phyloP scores from a whole-genome alignment of 2,113 vertebrate species.

The Cnemophilus loriae region DNA sequence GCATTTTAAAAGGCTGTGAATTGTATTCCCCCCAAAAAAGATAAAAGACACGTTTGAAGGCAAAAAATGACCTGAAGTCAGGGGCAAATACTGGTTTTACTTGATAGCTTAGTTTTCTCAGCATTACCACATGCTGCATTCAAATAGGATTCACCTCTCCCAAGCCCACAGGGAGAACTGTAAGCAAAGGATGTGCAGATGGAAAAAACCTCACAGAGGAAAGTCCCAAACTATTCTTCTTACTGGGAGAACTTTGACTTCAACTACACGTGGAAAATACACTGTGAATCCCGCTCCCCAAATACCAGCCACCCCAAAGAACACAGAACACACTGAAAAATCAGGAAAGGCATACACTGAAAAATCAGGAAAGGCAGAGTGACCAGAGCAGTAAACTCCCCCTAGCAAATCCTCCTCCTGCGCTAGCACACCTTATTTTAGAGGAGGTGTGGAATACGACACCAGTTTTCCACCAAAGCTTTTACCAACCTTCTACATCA shows the following conservation, averaged over 20 bases:
- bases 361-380: not conserved
- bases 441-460: not conserved
- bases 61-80: not conserved
- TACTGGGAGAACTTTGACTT: not conserved
- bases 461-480: not conserved
- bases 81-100: not conserved
- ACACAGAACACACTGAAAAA: not conserved
- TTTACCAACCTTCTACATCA: not conserved
- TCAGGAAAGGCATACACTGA: not conserved
- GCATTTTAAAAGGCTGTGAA: not conserved
- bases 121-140: not conserved
- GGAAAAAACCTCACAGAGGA: not conserved
- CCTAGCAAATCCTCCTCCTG: not conserved
- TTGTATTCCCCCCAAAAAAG: not conserved
- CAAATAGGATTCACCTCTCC: not conserved
- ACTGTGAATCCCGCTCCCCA: not conserved
- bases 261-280: not conserved
- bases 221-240: not conserved
- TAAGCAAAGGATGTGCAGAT: not conserved
- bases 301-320: not conserved
- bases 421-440: not conserved
- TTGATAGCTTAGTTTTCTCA: not conserved
- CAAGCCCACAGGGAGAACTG: rapidly evolving
- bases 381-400: not conserved
- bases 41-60: not conserved